Evolutionary conservation across 2,888 invertebrate species (phyloP).

Genomic region (Gymnocheta viridis): DNA sequence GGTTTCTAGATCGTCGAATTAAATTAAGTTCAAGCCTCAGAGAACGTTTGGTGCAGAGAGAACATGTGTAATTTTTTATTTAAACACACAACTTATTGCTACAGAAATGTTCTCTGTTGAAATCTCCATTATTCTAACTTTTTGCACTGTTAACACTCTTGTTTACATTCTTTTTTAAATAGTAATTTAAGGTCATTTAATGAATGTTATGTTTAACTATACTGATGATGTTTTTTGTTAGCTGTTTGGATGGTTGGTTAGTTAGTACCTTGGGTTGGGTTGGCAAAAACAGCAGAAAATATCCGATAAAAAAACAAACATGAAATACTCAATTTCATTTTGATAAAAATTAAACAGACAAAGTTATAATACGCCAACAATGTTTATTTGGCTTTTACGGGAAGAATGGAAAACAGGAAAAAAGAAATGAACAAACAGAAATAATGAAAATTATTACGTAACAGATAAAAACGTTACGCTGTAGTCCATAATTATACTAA

Average conservation of each 20-base stretch:
- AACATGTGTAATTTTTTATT: too few relatives aligned
- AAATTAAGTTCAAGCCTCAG: too few relatives aligned
- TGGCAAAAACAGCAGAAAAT: constrained; percentile 2
- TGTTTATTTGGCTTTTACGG: constrained; percentile 35
- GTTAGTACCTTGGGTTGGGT: constrained; percentile 6
- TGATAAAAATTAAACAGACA: constrained; percentile 60
- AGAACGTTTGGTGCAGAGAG: too few relatives aligned
- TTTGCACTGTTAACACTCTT: neutral
- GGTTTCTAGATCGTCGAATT: too few relatives aligned
- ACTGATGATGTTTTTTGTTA: constrained; percentile 47
- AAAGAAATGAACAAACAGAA: neutral
- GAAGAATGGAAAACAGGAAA: neutral
- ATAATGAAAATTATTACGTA: constrained; percentile 13
- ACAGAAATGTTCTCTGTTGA: neutral
- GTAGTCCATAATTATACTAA: constrained; percentile 1
- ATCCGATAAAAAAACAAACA: neutral
- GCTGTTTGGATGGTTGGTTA: constrained; percentile 30
- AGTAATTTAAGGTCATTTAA: constrained; percentile 53
- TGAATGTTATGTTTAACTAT: constrained; percentile 52
- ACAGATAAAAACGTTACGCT: neutral
- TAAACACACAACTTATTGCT: too few relatives aligned
- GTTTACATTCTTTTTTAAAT: neutral
- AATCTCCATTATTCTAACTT: neutral
- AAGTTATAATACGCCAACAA: constrained; percentile 35
- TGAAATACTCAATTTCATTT: constrained; percentile 8